Evolutionary conservation across 2,888 invertebrate species (phyloP).

Genomic region (Drosophila rellima): DNA sequence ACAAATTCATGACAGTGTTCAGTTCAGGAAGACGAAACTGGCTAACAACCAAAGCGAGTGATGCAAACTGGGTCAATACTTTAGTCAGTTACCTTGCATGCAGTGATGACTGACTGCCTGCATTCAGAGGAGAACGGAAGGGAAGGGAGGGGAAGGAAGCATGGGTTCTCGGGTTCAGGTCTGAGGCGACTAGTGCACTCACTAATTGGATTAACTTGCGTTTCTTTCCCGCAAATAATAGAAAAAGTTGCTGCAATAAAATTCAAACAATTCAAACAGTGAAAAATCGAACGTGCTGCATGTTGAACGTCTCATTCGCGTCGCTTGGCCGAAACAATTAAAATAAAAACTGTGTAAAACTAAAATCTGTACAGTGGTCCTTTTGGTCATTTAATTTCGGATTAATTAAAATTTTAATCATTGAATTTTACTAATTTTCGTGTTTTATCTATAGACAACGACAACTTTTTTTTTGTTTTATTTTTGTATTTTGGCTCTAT

Average conservation of each 20-base stretch:
- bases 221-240: constrained; percentile 63
- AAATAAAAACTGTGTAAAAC: constrained; percentile 11
- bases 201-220: constrained; percentile 77
- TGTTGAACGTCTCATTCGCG: constrained; percentile 62
- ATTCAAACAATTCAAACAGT: constrained; percentile 70
- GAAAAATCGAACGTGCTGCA: constrained; percentile 74
- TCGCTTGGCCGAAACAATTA: constrained; percentile 17
- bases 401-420: background rate
- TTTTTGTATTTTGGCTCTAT: too few species aligned
- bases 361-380: background rate
- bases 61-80: constrained; percentile 71
- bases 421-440: background rate
- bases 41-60: constrained; percentile 49
- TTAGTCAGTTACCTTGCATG: constrained; percentile 63
- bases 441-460: background rate
- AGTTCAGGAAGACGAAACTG: constrained; percentile 63
- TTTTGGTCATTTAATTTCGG: background rate
- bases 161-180: constrained; percentile 34
- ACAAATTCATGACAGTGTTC: constrained; percentile 34
- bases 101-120: constrained; percentile 5
- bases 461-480: background rate
- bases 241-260: constrained; percentile 70
- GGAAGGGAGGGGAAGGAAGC: background rate
- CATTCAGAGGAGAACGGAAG: background rate
- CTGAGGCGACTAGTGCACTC: constrained; percentile 39